A percentile compares a stretch with the other conserved stretches of the same genome.
These are phyloP conservation scores for Sinocyclocheilus grahami DNA, from an alignment of 2,113 vertebrate species.

Conservation along the genomic window DNA sequence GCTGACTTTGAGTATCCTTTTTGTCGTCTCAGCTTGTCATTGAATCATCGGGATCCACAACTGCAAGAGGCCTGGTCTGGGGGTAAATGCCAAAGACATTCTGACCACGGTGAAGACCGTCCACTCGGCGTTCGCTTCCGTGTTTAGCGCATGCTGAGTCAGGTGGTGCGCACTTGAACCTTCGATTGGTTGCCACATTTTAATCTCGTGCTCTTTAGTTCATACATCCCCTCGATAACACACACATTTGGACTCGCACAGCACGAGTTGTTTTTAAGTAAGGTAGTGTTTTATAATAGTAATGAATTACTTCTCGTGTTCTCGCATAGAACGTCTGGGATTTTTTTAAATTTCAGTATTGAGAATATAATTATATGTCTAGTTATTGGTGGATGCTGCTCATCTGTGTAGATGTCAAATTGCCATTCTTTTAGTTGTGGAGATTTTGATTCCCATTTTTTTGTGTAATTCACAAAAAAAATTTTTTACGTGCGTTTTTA, in stretches of 20 bases:
- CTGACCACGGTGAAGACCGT: neutral
- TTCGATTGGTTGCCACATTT: neutral
- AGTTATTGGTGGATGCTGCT: neutral
- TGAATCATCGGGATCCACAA: constrained; percentile 21
- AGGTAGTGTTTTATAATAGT: neutral
- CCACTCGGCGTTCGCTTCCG: neutral
- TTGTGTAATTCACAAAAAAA: too few relatives aligned
- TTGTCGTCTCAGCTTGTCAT: constrained; percentile 14
- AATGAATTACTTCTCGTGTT: neutral
- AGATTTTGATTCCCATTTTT: neutral
- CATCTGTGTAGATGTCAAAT: neutral
- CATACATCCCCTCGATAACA: too few relatives aligned
- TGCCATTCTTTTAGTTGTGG: neutral
- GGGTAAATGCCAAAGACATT: constrained; percentile 30
- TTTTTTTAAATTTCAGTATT: neutral
- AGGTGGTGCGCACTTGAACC: neutral
- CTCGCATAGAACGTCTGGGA: neutral
- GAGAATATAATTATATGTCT: neutral
- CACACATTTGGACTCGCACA: neutral
- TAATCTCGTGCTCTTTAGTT: neutral
- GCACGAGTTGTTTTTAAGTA: neutral
- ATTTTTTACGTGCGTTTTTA: neutral
- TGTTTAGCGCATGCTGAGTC: constrained; percentile 1
- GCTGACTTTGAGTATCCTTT: constrained; percentile 87
- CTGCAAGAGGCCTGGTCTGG: constrained; percentile 42